Conservation (phyloP, 1,140 invertebrate species). For the Diachasma alloeum region DNA sequence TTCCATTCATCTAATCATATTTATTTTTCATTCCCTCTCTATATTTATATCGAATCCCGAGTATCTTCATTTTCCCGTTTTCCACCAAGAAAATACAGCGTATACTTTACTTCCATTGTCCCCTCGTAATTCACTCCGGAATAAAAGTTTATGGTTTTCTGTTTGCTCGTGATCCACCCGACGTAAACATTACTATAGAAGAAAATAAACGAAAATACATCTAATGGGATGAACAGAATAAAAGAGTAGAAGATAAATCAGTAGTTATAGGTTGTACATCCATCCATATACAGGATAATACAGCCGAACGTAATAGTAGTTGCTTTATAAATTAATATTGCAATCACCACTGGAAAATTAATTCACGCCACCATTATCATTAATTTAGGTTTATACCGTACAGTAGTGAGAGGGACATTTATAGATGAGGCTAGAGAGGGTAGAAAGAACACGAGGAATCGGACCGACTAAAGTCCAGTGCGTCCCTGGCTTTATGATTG, state of each 20-base stretch:
- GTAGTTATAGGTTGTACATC: background rate
- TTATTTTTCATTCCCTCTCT: background rate
- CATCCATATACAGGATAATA: background rate
- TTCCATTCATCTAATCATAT: background rate
- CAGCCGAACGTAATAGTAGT: background rate
- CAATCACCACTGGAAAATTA: background rate
- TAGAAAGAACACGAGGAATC: background rate
- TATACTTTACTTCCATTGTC: background rate
- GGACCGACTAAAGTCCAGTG: background rate
- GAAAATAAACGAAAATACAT: conserved; percentile 3
- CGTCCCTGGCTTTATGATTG: conserved; percentile 12
- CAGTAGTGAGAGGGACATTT: background rate
- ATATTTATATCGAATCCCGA: background rate
- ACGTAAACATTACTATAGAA: background rate
- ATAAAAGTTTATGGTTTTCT: conserved; percentile 11
- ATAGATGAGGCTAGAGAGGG: background rate
- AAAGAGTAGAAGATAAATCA: background rate
- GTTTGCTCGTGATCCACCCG: background rate
- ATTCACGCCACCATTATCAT: conserved; percentile 19
- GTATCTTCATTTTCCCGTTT: background rate
- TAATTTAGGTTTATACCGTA: conserved; percentile 7
- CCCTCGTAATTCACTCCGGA: conserved; percentile 8
- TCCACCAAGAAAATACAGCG: background rate
- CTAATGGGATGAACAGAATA: background rate
- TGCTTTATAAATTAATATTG: conserved; percentile 5